Conservation (phyloP, 2,113 vertebrate species). For the Pycnonotus jocosus region DNA sequence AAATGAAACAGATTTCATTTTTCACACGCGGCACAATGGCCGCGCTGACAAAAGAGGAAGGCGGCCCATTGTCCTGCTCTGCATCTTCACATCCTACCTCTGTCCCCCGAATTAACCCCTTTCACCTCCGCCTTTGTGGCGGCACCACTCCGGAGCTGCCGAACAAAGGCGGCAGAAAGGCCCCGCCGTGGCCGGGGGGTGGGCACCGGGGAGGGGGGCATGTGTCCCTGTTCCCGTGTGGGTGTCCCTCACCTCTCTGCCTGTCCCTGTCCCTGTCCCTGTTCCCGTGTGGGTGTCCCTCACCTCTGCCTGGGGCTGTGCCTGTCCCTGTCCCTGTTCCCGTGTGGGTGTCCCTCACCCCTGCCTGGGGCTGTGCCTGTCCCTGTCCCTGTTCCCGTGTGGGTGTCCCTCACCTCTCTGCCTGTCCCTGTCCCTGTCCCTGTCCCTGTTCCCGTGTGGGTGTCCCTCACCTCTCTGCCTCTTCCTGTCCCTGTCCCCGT, state of each 20-base stretch:
- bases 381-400: too few relatives aligned
- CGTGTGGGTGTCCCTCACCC: too few relatives aligned
- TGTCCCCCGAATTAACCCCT: conserved; percentile 78
- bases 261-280: not conserved
- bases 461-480: too few relatives aligned
- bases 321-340: not conserved
- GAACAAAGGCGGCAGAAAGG: conserved; percentile 71
- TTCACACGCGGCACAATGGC: conserved; percentile 79
- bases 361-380: too few relatives aligned
- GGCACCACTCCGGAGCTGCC: conserved; percentile 60
- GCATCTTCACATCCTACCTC: conserved; percentile 78
- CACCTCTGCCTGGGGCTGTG: too few relatives aligned
- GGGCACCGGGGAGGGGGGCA: not conserved
- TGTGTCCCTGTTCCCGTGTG: not conserved
- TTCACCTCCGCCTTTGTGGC: conserved; percentile 73
- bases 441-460: too few relatives aligned
- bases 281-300: too few relatives aligned
- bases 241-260: not conserved
- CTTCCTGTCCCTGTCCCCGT: too few relatives aligned
- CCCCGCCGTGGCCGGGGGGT: conserved; percentile 30
- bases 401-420: too few relatives aligned
- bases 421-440: too few relatives aligned
- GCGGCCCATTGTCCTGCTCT: conserved; percentile 72
- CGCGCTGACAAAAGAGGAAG: conserved; percentile 70
- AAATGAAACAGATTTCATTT: conserved; percentile 76